Conservation (phyloP, 2,888 invertebrate genomes). For the Vannuccia rotundouncinata region DNA sequence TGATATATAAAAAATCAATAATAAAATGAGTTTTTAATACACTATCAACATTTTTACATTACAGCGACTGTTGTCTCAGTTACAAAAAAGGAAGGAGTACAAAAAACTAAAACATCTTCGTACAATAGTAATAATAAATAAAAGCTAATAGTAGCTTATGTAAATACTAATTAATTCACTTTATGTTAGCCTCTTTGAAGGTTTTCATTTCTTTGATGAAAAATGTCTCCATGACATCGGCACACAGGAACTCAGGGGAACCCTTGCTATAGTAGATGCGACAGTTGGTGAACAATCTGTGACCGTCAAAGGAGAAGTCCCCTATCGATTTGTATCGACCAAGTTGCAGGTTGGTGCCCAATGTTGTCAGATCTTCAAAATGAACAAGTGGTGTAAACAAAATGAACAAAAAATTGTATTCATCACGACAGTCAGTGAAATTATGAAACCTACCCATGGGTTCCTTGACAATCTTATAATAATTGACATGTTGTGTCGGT, state of each 20-base stretch:
- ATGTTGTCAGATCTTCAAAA: constrained; percentile 90
- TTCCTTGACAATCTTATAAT: constrained; percentile 66
- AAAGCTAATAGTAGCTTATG: too few species aligned
- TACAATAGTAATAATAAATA: too few species aligned
- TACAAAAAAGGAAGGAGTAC: too few species aligned
- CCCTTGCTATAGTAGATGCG: constrained; percentile 91
- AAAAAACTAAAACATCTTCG: too few species aligned
- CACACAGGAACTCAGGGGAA: constrained; percentile 89
- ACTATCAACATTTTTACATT: background rate
- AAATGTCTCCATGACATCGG: constrained; percentile 85
- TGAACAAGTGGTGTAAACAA: too few species aligned
- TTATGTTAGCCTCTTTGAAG: constrained; percentile 32
- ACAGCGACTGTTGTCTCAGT: too few species aligned
- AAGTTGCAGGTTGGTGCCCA: constrained; percentile 71
- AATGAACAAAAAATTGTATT: constrained; percentile 45
- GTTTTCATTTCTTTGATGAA: constrained; percentile 61
- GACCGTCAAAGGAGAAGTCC: constrained; percentile 94
- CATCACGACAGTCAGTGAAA: background rate
- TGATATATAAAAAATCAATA: too few species aligned
- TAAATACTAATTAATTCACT: background rate
- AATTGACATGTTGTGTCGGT: constrained; percentile 88
- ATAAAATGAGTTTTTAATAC: too few species aligned
- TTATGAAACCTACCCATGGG: constrained; percentile 59
- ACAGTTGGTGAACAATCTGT: constrained; percentile 96
- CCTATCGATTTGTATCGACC: constrained; percentile 76